Evolutionary conservation across 2,113 vertebrate species (phyloP).

Genomic region (Neolamprologus sp.): DNA sequence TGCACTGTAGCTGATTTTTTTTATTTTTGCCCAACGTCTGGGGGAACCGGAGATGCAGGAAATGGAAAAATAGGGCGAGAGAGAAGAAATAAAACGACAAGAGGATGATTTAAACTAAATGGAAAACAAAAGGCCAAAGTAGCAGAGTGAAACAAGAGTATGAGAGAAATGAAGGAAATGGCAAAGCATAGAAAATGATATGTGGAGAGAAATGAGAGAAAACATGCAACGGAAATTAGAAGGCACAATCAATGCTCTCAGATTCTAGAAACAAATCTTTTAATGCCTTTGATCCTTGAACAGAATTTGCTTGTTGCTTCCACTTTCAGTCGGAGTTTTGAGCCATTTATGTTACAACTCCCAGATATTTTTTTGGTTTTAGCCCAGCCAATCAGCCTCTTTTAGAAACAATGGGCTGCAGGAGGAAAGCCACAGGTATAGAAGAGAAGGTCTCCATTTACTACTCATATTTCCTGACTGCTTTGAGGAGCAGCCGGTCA

Average conservation of each 20-base stretch:
- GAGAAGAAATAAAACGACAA: not conserved
- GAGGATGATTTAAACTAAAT: not conserved
- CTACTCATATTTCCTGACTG: not conserved
- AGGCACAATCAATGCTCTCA: not conserved
- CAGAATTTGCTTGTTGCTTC: not conserved
- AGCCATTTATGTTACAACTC: not conserved
- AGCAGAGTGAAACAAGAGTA: not conserved
- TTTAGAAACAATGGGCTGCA: not conserved
- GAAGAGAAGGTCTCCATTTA: not conserved
- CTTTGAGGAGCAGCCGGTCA: slow-evolving; percentile 27
- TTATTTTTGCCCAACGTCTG: not conserved
- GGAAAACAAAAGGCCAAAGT: not conserved
- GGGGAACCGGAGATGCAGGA: not conserved
- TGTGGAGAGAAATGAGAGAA: not conserved
- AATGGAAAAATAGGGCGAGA: not conserved
- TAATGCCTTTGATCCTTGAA: not conserved
- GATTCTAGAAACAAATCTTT: not conserved
- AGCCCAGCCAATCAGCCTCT: not conserved
- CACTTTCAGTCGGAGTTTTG: not conserved
- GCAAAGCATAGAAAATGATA: not conserved
- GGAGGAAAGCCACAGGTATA: not conserved
- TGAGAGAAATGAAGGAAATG: not conserved
- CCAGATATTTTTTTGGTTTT: too few species aligned
- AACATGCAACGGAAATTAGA: not conserved
- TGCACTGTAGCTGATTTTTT: not conserved